phyloP scores from a whole-genome alignment of 2,797 vertebrate species.

The Harpagifer antarcticus region DNA sequence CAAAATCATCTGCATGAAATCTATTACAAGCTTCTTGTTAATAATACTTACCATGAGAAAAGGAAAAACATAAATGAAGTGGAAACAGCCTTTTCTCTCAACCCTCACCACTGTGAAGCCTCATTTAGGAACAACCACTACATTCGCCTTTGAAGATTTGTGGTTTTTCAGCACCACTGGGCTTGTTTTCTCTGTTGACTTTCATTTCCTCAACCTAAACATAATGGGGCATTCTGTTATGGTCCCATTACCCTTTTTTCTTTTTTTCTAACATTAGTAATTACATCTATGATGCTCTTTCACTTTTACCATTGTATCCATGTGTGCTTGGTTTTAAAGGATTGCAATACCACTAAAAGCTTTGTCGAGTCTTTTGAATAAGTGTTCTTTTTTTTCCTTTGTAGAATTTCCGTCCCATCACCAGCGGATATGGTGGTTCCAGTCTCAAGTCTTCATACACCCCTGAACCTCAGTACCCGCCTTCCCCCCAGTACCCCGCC shows the following conservation, averaged over 20 bases:
- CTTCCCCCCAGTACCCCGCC: slow-evolving; percentile 1
- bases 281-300: neutral
- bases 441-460: slow-evolving; percentile 79
- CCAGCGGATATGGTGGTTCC: slow-evolving; percentile 77
- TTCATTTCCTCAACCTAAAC: slow-evolving; percentile 38
- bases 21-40: slow-evolving; percentile 39
- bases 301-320: neutral
- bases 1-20: slow-evolving; percentile 68
- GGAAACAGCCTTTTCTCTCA: slow-evolving; percentile 39
- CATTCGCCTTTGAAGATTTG: slow-evolving; percentile 49
- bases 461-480: slow-evolving; percentile 70
- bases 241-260: slow-evolving; percentile 9
- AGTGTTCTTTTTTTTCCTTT: slow-evolving; percentile 20
- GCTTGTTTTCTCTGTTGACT: slow-evolving; percentile 52
- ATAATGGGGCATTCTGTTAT: slow-evolving; percentile 38
- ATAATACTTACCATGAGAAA: slow-evolving; percentile 35
- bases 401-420: slow-evolving; percentile 90
- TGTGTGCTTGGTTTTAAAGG: slow-evolving; percentile 12
- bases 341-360: neutral
- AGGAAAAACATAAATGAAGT: slow-evolving; percentile 37
- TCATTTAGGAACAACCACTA: slow-evolving; percentile 33
- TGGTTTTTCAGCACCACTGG: slow-evolving; percentile 44
- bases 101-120: slow-evolving; percentile 39
- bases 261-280: slow-evolving; percentile 6
- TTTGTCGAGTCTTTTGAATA: neutral